These are phyloP conservation scores for Hozukius guyotensis DNA, from an alignment of 2,797 vertebrate species.

Conservation along the genomic window DNA sequence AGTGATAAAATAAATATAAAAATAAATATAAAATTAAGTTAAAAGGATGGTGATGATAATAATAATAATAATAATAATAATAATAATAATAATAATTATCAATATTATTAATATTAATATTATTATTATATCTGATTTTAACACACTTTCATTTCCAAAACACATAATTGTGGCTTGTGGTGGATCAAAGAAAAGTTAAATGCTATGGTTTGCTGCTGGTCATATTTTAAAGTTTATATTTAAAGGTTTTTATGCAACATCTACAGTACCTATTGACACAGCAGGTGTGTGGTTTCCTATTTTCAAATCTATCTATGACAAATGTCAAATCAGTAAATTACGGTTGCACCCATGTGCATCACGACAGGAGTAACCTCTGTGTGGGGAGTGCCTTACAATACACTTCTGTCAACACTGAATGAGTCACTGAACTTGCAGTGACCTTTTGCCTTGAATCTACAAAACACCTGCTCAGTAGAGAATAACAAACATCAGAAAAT, in stretches of 20 bases:
- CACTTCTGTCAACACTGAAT: slow-evolving; percentile 40
- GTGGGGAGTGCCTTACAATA: slow-evolving; percentile 45
- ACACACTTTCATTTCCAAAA: slow-evolving; percentile 10
- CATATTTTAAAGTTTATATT: not conserved
- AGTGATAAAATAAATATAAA: no score
- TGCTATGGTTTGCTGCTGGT: slow-evolving; percentile 5
- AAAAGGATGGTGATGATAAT: no score
- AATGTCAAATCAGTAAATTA: not conserved
- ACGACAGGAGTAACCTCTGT: slow-evolving; percentile 18
- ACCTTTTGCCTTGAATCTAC: slow-evolving; percentile 44
- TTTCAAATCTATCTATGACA: not conserved
- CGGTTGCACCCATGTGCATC: slow-evolving; percentile 37
- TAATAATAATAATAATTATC: no score
- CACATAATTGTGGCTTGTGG: slow-evolving; percentile 2
- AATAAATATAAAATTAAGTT: no score
- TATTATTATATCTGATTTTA: no score
- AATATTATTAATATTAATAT: no score
- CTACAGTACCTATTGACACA: not conserved
- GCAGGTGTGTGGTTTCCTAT: not conserved
- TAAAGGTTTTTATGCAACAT: not conserved
- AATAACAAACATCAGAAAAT: slow-evolving; percentile 4
- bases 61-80: no score
- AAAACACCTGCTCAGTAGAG: slow-evolving; percentile 24
- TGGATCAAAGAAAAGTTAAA: slow-evolving; percentile 8
- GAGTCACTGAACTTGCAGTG: slow-evolving; percentile 58